Base-by-base conservation (phyloP, 2,113 vertebrate species). In the Passerina amoena region DNA sequence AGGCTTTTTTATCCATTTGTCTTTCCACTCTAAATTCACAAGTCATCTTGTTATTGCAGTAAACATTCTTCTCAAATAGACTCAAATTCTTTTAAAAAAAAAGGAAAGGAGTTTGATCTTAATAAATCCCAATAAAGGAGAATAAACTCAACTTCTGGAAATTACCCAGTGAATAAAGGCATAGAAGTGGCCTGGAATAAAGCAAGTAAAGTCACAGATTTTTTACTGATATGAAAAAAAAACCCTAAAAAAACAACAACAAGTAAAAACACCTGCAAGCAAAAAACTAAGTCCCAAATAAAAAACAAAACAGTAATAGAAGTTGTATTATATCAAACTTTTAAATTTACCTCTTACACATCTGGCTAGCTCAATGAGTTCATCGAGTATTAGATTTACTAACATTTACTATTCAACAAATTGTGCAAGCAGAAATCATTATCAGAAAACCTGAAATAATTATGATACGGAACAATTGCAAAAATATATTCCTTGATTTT, bases 1-100 rank as follows among this genome's bases (percentile, higher is more conserved):
- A 88, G 63, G 5, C 47, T 94, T 97, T 97, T 93, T 90, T 78
- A 91, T 90, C 16, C 70, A 91, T 95, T 96, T 96, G 40, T 80
- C n/a, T 95, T 90, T 82, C 48, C 30, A 66, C 27, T 93, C 70
- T 94, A 95, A 96, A 94, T 44, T 80, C 6, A 53, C 23, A 91
- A 35, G 35, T 88, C 59, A 88, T 42, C 37, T 91, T 64, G 12
- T 57, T 71, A 57, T 19, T 91, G 21, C 53, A 82, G 38, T 50
- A 82, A 86, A 63, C 1, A 13, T 90, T 72, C 42, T 82, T 66
- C 50, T 77, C 45, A 95, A 95, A 94, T 60, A 66, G 84, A 82
- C 37, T 11, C 42, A 47, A 92, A 71, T 50, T 45, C 37, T 51
- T 51, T 88, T 18, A 63, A 92, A 81, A 81, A 23, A 10, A 56